Conservation (phyloP, 2,113 vertebrate species). For the Psephotus haematonotus region DNA sequence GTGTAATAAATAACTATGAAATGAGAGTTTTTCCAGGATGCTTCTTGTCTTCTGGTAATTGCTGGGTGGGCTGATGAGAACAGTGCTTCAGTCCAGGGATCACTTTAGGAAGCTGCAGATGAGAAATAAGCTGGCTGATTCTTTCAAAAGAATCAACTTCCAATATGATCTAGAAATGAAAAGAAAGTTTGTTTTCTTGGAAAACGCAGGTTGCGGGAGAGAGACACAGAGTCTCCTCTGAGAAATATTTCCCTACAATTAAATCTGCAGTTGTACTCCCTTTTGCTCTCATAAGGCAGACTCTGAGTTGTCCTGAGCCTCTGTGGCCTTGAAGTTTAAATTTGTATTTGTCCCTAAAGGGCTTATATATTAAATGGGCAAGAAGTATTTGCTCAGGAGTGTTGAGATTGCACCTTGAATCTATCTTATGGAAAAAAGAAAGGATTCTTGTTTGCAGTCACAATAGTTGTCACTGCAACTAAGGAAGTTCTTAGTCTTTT, state of each 20-base stretch:
- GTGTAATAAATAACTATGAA: slow-evolving; percentile 29
- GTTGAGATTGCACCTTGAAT: background rate
- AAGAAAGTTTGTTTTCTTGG: background rate
- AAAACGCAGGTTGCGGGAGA: background rate
- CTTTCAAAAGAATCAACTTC: background rate
- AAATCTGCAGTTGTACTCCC: background rate
- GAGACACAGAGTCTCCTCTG: background rate
- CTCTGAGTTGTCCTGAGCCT: background rate
- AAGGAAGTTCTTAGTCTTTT: background rate
- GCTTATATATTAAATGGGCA: background rate
- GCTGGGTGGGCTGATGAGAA: background rate
- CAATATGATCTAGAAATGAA: background rate
- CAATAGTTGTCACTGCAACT: background rate
- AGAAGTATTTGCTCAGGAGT: background rate
- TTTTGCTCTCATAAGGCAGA: background rate
- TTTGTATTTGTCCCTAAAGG: background rate
- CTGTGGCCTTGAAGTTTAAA: slow-evolving; percentile 16
- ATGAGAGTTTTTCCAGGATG: background rate
- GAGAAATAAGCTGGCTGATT: background rate
- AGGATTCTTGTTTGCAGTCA: background rate
- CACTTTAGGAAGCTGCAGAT: background rate
- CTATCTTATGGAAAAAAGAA: background rate
- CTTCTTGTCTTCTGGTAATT: background rate
- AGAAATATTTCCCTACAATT: background rate
- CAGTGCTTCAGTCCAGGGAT: background rate